phyloP scores from a whole-genome alignment of 2,888 invertebrate genomes.

The Ormyrus rosae region DNA sequence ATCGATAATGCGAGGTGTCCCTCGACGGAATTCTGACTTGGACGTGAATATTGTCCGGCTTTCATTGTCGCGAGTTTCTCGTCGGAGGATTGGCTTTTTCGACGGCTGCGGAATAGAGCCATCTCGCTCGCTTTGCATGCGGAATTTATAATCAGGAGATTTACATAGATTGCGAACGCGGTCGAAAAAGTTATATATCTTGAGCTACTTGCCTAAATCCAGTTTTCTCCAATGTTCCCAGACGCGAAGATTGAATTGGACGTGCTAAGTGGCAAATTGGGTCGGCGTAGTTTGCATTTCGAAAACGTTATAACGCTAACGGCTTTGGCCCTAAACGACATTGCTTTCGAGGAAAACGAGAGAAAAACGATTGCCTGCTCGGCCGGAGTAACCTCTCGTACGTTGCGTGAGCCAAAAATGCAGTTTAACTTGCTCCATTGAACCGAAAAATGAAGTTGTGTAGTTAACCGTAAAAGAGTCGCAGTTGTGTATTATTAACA shows the following conservation, averaged over 20 bases:
- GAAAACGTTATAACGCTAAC: constrained; percentile 30
- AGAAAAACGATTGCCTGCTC: neutral
- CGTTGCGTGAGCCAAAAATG: constrained; percentile 18
- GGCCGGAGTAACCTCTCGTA: neutral
- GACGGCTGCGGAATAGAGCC: too few relatives aligned
- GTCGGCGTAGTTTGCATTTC: constrained; percentile 22
- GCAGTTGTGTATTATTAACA: constrained; percentile 28
- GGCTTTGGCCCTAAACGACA: neutral
- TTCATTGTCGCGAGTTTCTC: too few relatives aligned
- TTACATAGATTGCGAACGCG: too few relatives aligned
- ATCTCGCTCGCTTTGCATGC: too few relatives aligned
- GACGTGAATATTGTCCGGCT: too few relatives aligned
- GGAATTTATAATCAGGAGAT: too few relatives aligned
- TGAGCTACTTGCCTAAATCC: constrained; percentile 1
- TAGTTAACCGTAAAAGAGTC: constrained; percentile 27
- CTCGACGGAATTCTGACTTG: too few relatives aligned
- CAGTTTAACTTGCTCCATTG: constrained; percentile 39
- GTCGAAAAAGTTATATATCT: neutral
- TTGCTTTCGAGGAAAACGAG: neutral
- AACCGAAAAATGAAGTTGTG: constrained; percentile 45
- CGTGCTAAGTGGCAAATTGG: neutral
- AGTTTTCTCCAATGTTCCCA: constrained; percentile 4
- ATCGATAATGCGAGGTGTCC: too few relatives aligned
- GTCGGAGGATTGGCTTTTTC: too few relatives aligned
- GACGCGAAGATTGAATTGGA: constrained; percentile 8